phyloP scores from a whole-genome alignment of 2,797 vertebrate species.

The Phaenicophaeus curvirostris region DNA sequence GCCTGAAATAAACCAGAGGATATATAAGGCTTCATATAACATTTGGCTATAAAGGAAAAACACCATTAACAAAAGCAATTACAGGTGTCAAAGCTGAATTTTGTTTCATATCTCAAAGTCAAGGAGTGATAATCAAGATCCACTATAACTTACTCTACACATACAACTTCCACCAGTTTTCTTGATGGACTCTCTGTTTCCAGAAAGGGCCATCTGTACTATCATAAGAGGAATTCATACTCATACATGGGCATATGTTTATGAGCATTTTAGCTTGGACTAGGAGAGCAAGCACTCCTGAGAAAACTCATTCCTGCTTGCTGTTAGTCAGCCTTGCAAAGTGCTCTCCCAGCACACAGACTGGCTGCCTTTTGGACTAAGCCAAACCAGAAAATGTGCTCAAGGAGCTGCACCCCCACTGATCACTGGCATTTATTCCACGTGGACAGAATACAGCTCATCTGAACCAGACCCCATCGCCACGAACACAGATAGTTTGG shows the following conservation, averaged over 20 bases:
- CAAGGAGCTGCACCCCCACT: background rate
- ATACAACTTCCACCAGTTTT: background rate
- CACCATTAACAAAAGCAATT: background rate
- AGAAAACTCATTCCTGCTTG: background rate
- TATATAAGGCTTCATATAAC: background rate
- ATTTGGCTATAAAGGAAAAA: background rate
- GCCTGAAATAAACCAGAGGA: slow-evolving; percentile 16
- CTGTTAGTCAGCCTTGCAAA: rapidly evolving
- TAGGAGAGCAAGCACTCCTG: background rate
- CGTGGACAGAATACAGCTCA: background rate
- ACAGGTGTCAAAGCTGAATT: background rate
- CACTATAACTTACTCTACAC: background rate
- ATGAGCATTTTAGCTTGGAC: background rate
- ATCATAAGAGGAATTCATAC: too few species aligned
- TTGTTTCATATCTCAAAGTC: background rate
- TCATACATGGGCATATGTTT: rapidly evolving
- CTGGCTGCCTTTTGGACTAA: background rate
- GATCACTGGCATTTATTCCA: background rate
- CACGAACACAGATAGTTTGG: rapidly evolving
- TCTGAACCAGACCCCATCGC: background rate
- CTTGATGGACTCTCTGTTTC: background rate
- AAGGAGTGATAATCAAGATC: background rate
- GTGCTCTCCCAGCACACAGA: background rate
- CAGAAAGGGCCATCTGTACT: background rate
- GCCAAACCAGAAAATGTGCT: background rate